phyloP scores from a whole-genome alignment of 2,113 vertebrate species.

The Anolis sagrei region DNA sequence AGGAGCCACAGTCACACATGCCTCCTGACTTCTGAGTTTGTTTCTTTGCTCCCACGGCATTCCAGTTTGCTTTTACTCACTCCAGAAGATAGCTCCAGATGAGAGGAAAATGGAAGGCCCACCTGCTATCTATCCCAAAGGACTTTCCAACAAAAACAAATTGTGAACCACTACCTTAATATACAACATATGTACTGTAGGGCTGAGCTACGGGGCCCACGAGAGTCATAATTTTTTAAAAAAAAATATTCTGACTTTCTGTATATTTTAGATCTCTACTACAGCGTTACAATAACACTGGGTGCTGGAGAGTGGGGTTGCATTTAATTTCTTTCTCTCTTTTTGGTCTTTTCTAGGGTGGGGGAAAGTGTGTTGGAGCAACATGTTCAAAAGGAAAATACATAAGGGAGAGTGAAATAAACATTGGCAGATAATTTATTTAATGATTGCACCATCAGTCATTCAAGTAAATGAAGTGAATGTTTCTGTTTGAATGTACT shows the following conservation, averaged over 20 bases:
- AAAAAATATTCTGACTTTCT: slow-evolving; percentile 58
- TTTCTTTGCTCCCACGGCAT: background rate
- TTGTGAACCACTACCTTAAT: slow-evolving; percentile 66
- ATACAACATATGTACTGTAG: slow-evolving; percentile 66
- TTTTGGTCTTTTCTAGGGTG: slow-evolving; percentile 51
- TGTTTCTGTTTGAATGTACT: slow-evolving; percentile 56
- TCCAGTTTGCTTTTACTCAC: background rate
- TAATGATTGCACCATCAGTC: slow-evolving; percentile 63
- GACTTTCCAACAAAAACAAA: slow-evolving; percentile 49
- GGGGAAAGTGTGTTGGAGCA: slow-evolving; percentile 47
- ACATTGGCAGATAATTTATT: slow-evolving; percentile 60
- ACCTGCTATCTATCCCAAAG: slow-evolving; percentile 39
- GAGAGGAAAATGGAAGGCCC: slow-evolving; percentile 17
- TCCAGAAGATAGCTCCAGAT: slow-evolving; percentile 26
- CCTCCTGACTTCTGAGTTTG: background rate
- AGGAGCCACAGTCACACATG: background rate
- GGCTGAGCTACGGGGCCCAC: slow-evolving; percentile 55
- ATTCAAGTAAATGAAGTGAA: slow-evolving; percentile 53
- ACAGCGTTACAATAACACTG: slow-evolving; percentile 60
- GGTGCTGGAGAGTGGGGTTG: slow-evolving; percentile 15
- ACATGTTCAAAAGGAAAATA: slow-evolving; percentile 54
- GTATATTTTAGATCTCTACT: slow-evolving; percentile 67
- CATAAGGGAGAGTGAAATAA: slow-evolving; percentile 55
- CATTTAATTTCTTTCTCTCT: slow-evolving; percentile 56
- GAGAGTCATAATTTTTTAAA: slow-evolving; percentile 63